Base-by-base conservation (phyloP, 2,888 invertebrate species). In the Prosopocoilus inquinatus region DNA sequence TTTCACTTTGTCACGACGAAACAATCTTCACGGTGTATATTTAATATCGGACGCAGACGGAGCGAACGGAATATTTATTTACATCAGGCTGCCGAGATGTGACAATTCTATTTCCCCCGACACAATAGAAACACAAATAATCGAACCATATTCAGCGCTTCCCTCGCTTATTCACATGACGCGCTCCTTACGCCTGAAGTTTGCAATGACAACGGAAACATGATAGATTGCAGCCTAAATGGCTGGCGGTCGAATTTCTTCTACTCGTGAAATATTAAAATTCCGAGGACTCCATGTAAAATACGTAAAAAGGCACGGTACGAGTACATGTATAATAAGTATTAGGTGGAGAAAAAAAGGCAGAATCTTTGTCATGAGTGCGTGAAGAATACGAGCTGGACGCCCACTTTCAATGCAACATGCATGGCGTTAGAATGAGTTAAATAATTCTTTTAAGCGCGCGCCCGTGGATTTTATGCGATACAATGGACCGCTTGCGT, bases 91-190 rank as follows among this genome's bases (percentile, higher is more conserved):
- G 57, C 57, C 57, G 57, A 57, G 59, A 60, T 60, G 59, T 60
- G 59, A 60, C 59, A 60, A 60, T 60, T 60, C 59, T 57, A 60
- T 60, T 60, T 57, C 59, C 59, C 56, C 50, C 52, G 49, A 43
- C 54, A 60, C 59, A 60, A 60, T 60, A 60, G 59, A 60, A 57
- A 60, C 49, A 60, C 54, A 60, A 54, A 60, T 60, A 59, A 60
- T 60, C 59, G 59, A 60, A 57, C 57, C 55, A 57, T 59, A 56
- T 41, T 41, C 41, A 41, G 16, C 41, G 12, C 16, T 41, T 41
- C 41, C 41, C 13, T 13, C 16, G 15, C 41, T 16, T 16, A 41
- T 41, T 41, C 41, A 9, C 9, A 41, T 5, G 41, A 41, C 41
- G 16, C 9, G 16, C 12, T 41, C 16, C 15, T 41, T 41, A 15